A percentile compares a stretch with the other conserved stretches of the same genome.
phyloP scores from a whole-genome alignment of 2,797 vertebrate genomes.

The Neopelma chrysocephalum region DNA sequence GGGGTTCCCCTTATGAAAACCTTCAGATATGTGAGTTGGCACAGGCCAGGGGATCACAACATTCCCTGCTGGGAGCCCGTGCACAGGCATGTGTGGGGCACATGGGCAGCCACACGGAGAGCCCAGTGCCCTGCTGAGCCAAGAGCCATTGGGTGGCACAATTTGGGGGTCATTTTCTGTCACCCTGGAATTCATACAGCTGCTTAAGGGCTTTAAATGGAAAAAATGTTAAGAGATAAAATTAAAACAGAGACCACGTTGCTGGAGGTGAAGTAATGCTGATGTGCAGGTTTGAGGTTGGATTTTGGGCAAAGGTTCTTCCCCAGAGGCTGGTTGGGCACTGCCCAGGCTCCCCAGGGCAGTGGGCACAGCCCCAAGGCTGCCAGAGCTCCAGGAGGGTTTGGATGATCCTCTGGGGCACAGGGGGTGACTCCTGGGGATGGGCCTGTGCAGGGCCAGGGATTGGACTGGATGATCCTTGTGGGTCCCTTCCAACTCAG shows the following conservation, averaged over 20 bases:
- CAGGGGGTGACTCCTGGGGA: not conserved
- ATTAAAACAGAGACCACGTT: not conserved
- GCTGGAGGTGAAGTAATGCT: not conserved
- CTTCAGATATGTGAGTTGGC: conserved; percentile 46
- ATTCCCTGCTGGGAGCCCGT: conserved; percentile 1
- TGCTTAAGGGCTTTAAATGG: not conserved
- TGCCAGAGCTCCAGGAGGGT: not conserved
- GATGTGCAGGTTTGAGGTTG: not conserved
- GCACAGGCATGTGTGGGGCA: conserved; percentile 9
- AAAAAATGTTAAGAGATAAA: not conserved
- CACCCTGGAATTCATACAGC: not conserved
- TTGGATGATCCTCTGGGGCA: not conserved
- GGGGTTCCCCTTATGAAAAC: conserved; percentile 50
- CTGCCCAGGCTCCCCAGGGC: not conserved
- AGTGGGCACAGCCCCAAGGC: not conserved
- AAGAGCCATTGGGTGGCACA: not conserved
- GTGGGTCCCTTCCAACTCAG: not conserved
- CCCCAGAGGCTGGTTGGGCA: not conserved
- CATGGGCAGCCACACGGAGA: not conserved
- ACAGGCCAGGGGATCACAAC: not conserved
- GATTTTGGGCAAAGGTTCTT: not conserved
- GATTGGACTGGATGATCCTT: not conserved
- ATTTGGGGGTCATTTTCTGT: not conserved
- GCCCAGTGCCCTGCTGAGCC: rapidly evolving
- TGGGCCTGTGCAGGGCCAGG: not conserved